Base-by-base conservation (phyloP, 2,113 vertebrate genomes). In the Coptodon rendalli region DNA sequence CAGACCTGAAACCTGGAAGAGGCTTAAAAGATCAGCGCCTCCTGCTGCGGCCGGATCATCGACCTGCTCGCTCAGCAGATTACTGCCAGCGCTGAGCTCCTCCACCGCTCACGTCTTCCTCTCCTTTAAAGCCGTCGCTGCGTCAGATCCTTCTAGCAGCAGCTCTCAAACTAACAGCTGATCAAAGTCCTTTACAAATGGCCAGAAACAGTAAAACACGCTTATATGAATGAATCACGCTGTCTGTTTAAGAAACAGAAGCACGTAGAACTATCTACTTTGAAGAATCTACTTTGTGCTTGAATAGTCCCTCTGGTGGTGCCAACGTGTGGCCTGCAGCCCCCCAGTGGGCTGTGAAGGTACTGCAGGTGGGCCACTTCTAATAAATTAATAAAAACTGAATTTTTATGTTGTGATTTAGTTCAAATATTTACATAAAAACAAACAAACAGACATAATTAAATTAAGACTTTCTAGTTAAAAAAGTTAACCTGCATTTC, bases 1-100 rank as follows among this genome's bases (percentile, higher is more conserved):
- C 66, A 43, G 83, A 93, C 90, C 52, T 84, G 57, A 80, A 56
- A 81, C 34, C 81, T 83, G 71, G 13, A 87, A 89, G 92, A 92
- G 82, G 92, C 27, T 93, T 91, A 92, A 92, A 83, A 83, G 92
- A 91, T 93, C 92, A 92, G 85, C 38, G 9, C 73, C 79, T 89
- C 17, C 53, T 3, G 71, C 16, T 59, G 56, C n/a, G 6, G 22
- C 63, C 59, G 82, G 88, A 82, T 31, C 29, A 17, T 0, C 6
- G 34, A 29, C 63, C 63, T 29, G 34, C 63, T 57, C 36, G 36
- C 56, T 81, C 53, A 61, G 57, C 53, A 81, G 80, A 87, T 87
- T 87, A 87, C 9, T 27, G 31, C 29, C 43, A 31, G 43, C 10
- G 5, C 68, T 71, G 38, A 45, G 66, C 38, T 71, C 66, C 66